These are phyloP conservation scores for Syngnathus acus DNA, from an alignment of 2,797 vertebrate genomes.

Conservation along the genomic window DNA sequence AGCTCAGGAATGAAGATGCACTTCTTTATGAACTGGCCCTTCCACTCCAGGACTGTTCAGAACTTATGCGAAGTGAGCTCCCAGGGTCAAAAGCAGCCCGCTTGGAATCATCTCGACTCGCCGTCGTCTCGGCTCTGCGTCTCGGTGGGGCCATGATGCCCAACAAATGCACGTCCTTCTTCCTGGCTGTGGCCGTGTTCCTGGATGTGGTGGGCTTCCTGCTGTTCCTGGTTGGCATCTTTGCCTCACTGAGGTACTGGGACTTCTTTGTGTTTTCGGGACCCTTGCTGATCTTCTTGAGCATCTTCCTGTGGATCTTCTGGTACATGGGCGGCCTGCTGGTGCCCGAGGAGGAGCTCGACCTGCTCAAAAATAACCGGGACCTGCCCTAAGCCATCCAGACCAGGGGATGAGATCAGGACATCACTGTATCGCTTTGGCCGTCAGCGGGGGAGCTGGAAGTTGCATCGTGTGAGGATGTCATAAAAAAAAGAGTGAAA, in stretches of 20 bases:
- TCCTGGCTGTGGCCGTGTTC: constrained; percentile 70
- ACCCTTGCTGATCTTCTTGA: constrained; percentile 76
- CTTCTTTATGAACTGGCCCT: neutral
- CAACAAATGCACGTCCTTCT: constrained; percentile 30
- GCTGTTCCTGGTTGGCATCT: constrained; percentile 76
- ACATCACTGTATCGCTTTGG: too few species aligned
- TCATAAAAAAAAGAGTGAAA: neutral
- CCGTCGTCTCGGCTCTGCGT: neutral
- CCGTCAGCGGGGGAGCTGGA: neutral
- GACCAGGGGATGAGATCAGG: neutral
- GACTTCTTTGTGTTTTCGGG: constrained; percentile 85
- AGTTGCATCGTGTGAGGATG: neutral
- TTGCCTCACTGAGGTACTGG: constrained; percentile 72
- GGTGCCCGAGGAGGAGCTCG: constrained; percentile 66
- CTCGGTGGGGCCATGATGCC: constrained; percentile 51
- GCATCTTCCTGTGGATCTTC: constrained; percentile 79
- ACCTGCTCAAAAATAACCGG: constrained; percentile 22
- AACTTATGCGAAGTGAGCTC: neutral
- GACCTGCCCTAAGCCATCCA: constrained; percentile 28
- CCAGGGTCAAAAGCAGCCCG: neutral
- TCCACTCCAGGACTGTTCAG: neutral
- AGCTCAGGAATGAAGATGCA: constrained; percentile 39
- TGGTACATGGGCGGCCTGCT: constrained; percentile 83
- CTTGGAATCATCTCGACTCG: neutral
- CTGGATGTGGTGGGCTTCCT: constrained; percentile 69